A percentile compares a stretch with the other conserved stretches of the same genome.
Evolutionary conservation across 2,113 vertebrate species (phyloP).

Genomic region (Oxyura jamaicensis): DNA sequence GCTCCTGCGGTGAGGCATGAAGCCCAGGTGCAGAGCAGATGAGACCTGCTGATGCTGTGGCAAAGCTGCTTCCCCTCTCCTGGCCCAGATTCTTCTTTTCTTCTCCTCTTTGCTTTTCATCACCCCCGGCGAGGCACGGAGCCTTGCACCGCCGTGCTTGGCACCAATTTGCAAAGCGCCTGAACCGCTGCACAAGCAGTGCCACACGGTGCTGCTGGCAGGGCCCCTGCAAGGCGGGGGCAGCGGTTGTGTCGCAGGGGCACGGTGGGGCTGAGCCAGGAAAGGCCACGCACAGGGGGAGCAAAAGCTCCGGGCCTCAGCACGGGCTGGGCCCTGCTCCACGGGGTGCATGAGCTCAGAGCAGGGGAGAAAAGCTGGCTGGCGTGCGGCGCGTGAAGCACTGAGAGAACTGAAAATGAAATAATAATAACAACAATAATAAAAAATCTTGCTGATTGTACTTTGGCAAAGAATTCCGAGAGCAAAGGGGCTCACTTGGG

Average conservation of each 20-base stretch:
- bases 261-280: not conserved
- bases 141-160: not conserved
- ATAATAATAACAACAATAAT: not conserved
- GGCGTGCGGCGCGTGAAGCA: not conserved
- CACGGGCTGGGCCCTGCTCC: not conserved
- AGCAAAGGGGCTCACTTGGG: constrained; percentile 45
- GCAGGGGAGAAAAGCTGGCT: not conserved
- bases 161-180: not conserved
- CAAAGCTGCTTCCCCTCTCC: not conserved
- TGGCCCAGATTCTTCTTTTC: not conserved
- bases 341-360: accelerated
- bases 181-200: not conserved
- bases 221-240: not conserved
- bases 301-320: not conserved
- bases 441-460: constrained; percentile 12
- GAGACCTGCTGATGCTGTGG: not conserved
- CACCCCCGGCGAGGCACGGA: not conserved
- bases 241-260: not conserved
- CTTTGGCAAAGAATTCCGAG: constrained; percentile 10
- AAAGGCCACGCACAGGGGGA: not conserved
- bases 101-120: not conserved
- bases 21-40: not conserved
- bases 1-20: not conserved
- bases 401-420: not conserved
- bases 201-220: not conserved